Conservation (phyloP, 2,888 invertebrate species). For the Bursaphelenchus okinawaensis region DNA sequence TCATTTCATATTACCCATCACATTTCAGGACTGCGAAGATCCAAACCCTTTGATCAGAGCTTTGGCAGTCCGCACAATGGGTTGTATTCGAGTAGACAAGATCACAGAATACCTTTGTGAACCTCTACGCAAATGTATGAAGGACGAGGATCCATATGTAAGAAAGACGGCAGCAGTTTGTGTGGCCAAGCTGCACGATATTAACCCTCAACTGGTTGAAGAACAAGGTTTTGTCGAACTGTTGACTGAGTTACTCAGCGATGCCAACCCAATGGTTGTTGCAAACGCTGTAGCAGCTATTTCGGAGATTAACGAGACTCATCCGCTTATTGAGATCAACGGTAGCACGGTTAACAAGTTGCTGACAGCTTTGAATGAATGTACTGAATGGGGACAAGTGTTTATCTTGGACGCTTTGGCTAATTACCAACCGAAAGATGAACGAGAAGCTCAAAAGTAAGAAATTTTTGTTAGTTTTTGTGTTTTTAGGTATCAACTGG, state of each 20-base stretch:
- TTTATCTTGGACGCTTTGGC: constrained; percentile 95
- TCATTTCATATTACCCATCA: neutral
- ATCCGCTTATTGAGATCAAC: constrained; percentile 90
- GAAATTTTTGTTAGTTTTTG: neutral
- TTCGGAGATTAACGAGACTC: constrained; percentile 94
- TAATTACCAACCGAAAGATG: constrained; percentile 92
- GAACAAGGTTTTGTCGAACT: constrained; percentile 87
- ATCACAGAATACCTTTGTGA: constrained; percentile 99
- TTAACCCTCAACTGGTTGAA: constrained; percentile 70
- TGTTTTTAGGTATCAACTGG: neutral
- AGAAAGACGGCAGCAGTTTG: constrained; percentile 98
- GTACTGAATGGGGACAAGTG: constrained; percentile 71
- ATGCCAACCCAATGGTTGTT: constrained; percentile 98
- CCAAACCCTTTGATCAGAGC: constrained; percentile 97
- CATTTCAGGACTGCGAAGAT: constrained; percentile 88
- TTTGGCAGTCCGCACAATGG: constrained; percentile 96
- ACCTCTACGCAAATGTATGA: constrained; percentile 75
- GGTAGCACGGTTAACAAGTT: constrained; percentile 95
- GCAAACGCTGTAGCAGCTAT: constrained; percentile 98
- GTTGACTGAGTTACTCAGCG: constrained; percentile 88
- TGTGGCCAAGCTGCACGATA: constrained; percentile 96
- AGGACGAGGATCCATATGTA: constrained; percentile 92
- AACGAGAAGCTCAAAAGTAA: constrained; percentile 83
- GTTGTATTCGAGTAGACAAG: constrained; percentile 97
- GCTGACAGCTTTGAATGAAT: constrained; percentile 93